phyloP scores from a whole-genome alignment of 2,888 invertebrate genomes.

The Mesorhabditis spiculigera region DNA sequence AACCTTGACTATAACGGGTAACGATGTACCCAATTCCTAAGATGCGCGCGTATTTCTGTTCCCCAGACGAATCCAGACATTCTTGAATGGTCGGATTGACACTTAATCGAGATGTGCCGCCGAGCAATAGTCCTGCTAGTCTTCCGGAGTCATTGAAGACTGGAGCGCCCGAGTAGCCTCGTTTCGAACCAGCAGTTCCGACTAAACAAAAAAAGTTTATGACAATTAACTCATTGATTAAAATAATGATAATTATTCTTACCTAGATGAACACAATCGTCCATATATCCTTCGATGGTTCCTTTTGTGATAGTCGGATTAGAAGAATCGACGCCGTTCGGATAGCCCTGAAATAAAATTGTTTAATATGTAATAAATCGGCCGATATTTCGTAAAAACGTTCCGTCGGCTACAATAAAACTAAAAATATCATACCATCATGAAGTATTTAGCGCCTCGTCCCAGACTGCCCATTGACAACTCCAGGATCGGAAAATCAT shows the following conservation, averaged over 20 bases:
- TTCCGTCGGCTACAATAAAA: conserved; percentile 7
- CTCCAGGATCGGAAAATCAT: conserved; percentile 12
- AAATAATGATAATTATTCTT: conserved; percentile 8
- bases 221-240: conserved; percentile 11
- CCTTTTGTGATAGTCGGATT: conserved; percentile 12
- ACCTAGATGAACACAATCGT: conserved; percentile 9
- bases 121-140: conserved; percentile 9
- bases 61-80: conserved; percentile 12
- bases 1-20: conserved; percentile 10
- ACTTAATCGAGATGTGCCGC: conserved; percentile 7
- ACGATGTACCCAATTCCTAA: background rate
- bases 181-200: conserved; percentile 11
- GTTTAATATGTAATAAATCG: conserved; percentile 8
- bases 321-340: conserved; percentile 11
- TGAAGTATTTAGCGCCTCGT: conserved; percentile 9
- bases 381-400: conserved; percentile 12
- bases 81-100: conserved; percentile 10
- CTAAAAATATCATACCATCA: conserved; percentile 13
- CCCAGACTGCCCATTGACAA: conserved; percentile 8
- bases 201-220: conserved; percentile 13
- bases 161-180: conserved; percentile 12
- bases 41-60: conserved; percentile 13
- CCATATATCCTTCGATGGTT: conserved; percentile 11
- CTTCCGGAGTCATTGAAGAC: conserved; percentile 12
- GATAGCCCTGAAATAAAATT: conserved; percentile 10